Evolutionary conservation across 2,113 vertebrate genomes (phyloP), one percentile per base, ranked within the genome.

Genomic region (Ovibos moschatus): DNA sequence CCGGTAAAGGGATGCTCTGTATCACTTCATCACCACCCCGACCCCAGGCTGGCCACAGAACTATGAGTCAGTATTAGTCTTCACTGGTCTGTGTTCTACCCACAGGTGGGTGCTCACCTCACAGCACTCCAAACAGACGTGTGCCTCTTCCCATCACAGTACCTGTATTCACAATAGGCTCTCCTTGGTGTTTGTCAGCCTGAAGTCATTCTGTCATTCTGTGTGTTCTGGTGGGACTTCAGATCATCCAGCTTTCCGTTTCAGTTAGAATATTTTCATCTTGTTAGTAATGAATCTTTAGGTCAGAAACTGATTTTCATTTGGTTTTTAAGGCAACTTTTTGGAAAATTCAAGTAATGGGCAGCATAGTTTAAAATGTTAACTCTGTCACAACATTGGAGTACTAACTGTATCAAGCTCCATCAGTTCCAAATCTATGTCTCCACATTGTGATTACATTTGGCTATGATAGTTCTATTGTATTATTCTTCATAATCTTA

Each of bases 171-270:
- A 16, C 21, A 10, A 7, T 0, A 11, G 6, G 33, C 27, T 36
- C 11, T 71, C 53, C 1, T 5, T 11, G 36, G n/a, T 19, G 27
- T 95, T 53, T 86, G 28, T 84, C 12, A 47, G 16, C 15, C 40
- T 9, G 8, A 25, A 67, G 25, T 86, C 40, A 36, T 55, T 76
- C n/a, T 62, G 16, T 67, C n/a, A 36, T 67, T 78, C n/a, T 57
- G 10, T 55, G n/a, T 51, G 40, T 74, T 91, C 78, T 23, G 14
- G 4, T 96, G 83, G 40, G 13, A 74, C 25, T 50, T 95, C 10
- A 84, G 67, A 36, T 83, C 55, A 87, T 84, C 83, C 30, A 57
- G 40, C 36, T 36, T 89, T 91, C n/a, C 89, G 4, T 87, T 95
- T 83, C 17, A 89, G 4, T 55, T 67, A 27, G 28, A 19, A 92